These are phyloP conservation scores for Diadegma fenestrale DNA, from an alignment of 2,888 invertebrate genomes.

Conservation along the genomic window DNA sequence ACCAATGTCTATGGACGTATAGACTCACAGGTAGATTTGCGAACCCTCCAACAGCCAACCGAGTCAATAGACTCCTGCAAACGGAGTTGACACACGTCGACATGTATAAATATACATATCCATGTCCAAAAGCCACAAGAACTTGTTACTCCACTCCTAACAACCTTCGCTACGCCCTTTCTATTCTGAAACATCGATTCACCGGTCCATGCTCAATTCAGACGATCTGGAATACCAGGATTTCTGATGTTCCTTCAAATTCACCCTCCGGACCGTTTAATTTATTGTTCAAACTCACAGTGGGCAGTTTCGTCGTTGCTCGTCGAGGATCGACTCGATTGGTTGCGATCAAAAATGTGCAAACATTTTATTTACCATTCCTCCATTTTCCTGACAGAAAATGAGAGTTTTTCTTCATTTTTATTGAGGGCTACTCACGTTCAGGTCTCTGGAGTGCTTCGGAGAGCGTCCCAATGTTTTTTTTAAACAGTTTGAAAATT, in stretches of 20 bases:
- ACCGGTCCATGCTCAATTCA: background rate
- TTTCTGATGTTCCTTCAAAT: constrained; percentile 2
- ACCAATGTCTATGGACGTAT: background rate
- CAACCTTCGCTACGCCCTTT: constrained; percentile 14
- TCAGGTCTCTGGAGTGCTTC: too few species aligned
- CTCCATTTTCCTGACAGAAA: background rate
- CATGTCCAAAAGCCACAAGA: background rate
- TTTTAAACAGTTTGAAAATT: background rate
- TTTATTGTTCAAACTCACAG: background rate
- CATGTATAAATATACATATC: constrained; percentile 9
- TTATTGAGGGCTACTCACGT: background rate
- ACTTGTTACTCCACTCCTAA: background rate
- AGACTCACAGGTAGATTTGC: constrained; percentile 1
- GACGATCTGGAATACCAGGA: constrained; percentile 2
- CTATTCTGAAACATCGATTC: background rate
- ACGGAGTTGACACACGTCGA: constrained; percentile 37
- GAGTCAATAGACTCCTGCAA: constrained; percentile 24
- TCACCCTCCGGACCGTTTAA: background rate
- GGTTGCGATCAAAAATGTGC: background rate
- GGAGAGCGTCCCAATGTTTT: background rate
- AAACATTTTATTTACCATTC: background rate
- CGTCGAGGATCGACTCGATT: background rate
- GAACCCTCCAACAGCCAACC: background rate
- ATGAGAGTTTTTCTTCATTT: background rate
- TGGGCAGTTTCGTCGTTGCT: background rate